These are phyloP conservation scores for Oreohelix idahoensis DNA, from an alignment of 1,140 invertebrate species.

Conservation along the genomic window DNA sequence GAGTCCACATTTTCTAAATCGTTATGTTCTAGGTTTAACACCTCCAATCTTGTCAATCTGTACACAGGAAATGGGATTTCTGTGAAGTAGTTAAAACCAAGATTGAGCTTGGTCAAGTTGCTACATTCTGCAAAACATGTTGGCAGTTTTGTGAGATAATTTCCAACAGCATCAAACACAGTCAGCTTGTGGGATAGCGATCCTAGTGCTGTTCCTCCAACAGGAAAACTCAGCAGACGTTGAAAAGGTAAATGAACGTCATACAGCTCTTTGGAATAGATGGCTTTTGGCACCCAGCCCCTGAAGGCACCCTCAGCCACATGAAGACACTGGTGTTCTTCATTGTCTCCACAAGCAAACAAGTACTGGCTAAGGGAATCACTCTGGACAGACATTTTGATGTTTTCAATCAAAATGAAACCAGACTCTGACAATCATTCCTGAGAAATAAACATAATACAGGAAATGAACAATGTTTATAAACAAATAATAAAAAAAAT, in stretches of 20 bases:
- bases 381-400: constrained; percentile 48
- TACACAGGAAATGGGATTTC: constrained; percentile 60
- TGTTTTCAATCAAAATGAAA: neutral
- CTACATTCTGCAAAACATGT: constrained; percentile 61
- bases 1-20: constrained; percentile 51
- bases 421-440: neutral
- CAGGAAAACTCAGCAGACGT: constrained; percentile 64
- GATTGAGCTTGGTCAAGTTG: constrained; percentile 55
- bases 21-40: constrained; percentile 63
- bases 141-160: constrained; percentile 60
- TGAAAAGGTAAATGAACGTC: constrained; percentile 62
- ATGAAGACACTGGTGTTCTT: constrained; percentile 43
- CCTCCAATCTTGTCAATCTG: constrained; percentile 51
- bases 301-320: constrained; percentile 67
- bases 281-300: constrained; percentile 63
- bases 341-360: constrained; percentile 47
- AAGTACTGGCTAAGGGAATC: constrained; percentile 55
- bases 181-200: constrained; percentile 53
- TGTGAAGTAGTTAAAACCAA: constrained; percentile 63
- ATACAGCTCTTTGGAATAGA: constrained; percentile 59
- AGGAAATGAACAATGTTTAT: neutral
- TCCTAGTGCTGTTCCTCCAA: constrained; percentile 61
- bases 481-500: neutral
- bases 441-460: neutral
- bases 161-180: constrained; percentile 62